Percentiles rank a stretch among this genome's conserved stretches.
Conservation (phyloP, 2,888 invertebrate genomes). For the Criorhina ranunculi region DNA sequence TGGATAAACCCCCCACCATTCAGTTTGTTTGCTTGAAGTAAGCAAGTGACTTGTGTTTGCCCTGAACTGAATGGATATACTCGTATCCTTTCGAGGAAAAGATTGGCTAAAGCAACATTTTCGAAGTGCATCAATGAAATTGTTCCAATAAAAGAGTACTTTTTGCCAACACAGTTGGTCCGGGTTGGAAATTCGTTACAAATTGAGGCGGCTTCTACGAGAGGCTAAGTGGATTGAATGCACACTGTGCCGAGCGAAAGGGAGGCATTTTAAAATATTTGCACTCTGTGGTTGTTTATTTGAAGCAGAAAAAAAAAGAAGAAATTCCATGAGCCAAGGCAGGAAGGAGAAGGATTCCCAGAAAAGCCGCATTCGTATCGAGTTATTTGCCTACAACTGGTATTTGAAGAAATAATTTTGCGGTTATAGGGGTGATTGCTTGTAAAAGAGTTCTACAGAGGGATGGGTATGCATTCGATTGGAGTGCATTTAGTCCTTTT, state of each 20-base stretch:
- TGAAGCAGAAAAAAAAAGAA: not conserved
- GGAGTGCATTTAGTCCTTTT: no score
- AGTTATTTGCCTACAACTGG: no score
- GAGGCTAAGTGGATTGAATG: not conserved
- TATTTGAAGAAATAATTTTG: no score
- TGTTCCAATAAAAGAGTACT: slow-evolving; percentile 23
- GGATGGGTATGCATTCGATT: no score
- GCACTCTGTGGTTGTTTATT: slow-evolving; percentile 25
- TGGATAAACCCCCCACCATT: slow-evolving; percentile 7
- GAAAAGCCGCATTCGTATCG: no score
- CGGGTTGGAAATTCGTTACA: not conserved
- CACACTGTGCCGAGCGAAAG: not conserved
- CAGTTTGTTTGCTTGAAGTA: slow-evolving; percentile 47
- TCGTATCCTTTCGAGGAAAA: slow-evolving; percentile 7
- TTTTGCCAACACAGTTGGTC: not conserved
- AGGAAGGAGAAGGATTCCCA: not conserved
- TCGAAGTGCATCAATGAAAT: slow-evolving; percentile 49
- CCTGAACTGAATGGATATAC: slow-evolving; percentile 8
- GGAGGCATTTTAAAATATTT: slow-evolving; percentile 39
- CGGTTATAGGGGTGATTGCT: no score
- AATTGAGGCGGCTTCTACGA: not conserved
- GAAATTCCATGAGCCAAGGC: slow-evolving; percentile 1
- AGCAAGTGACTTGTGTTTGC: slow-evolving; percentile 45
- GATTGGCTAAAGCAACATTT: slow-evolving; percentile 38
- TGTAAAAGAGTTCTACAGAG: no score